phyloP scores from a whole-genome alignment of 2,797 vertebrate genomes.

The Diglossa cyanea region DNA sequence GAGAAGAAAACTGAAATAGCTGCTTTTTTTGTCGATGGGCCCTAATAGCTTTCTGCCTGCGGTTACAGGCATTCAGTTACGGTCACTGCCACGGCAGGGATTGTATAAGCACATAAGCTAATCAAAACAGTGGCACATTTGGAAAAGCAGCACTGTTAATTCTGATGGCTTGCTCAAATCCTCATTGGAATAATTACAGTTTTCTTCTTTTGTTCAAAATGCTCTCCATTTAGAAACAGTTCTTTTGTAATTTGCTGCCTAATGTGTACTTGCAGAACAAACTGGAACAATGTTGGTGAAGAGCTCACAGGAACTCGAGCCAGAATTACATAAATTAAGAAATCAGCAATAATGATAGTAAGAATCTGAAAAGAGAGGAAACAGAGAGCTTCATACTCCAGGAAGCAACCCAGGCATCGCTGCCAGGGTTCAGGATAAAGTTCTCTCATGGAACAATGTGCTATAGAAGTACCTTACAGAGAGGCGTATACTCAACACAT shows the following conservation, averaged over 20 bases:
- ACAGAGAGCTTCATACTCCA: neutral
- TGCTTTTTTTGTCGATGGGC: slow-evolving; percentile 4
- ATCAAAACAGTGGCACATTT: slow-evolving; percentile 42
- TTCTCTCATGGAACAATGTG: neutral
- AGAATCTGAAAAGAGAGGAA: neutral
- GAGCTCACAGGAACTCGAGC: neutral
- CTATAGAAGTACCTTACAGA: neutral
- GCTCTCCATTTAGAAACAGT: neutral
- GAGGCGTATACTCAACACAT: fast-evolving
- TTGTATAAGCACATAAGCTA: slow-evolving; percentile 26
- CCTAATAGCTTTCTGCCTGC: slow-evolving; percentile 10
- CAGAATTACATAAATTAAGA: neutral
- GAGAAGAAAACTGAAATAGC: neutral
- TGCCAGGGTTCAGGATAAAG: neutral
- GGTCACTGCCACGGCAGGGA: neutral
- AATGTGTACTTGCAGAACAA: neutral
- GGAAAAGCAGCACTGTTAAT: slow-evolving; percentile 32
- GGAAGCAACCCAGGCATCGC: neutral
- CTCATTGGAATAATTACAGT: slow-evolving; percentile 45
- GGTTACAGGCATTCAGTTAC: neutral
- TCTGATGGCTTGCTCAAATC: slow-evolving; percentile 37
- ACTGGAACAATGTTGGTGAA: neutral
- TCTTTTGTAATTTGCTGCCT: slow-evolving; percentile 30
- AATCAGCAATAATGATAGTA: neutral
- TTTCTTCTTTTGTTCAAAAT: slow-evolving; percentile 41